These are phyloP conservation scores for Lycia hirtaria DNA, from an alignment of 2,888 invertebrate species.

Conservation along the genomic window DNA sequence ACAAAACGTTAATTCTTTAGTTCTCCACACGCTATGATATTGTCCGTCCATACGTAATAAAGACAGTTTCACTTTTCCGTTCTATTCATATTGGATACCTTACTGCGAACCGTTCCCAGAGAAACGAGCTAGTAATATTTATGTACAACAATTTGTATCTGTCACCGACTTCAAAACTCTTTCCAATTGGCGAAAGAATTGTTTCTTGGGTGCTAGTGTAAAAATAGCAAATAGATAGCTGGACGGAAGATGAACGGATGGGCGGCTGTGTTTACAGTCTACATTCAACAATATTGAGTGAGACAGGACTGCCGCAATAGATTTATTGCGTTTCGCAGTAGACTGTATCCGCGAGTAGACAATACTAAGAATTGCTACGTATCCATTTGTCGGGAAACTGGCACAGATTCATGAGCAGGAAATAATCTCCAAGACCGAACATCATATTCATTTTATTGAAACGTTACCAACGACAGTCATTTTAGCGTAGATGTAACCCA, in stretches of 20 bases:
- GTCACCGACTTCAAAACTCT: slow-evolving; percentile 63
- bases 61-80: slow-evolving; percentile 6
- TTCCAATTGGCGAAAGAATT: slow-evolving; percentile 74
- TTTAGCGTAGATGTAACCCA: too few species aligned
- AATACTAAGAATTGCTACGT: slow-evolving; percentile 6
- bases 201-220: slow-evolving; percentile 58
- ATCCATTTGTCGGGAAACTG: slow-evolving; percentile 7
- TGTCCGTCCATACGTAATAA: too few species aligned
- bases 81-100: slow-evolving; percentile 27
- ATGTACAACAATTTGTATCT: slow-evolving; percentile 66
- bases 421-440: neutral
- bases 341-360: neutral
- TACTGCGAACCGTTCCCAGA: slow-evolving; percentile 45
- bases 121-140: slow-evolving; percentile 52
- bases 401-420: slow-evolving; percentile 1
- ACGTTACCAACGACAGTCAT: neutral
- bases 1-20: too few species aligned
- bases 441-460: neutral
- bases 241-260: slow-evolving; percentile 5
- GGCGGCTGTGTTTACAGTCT: neutral
- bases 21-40: too few species aligned
- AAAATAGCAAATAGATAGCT: slow-evolving; percentile 57
- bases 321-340: neutral
- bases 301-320: neutral
- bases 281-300: neutral